Evolutionary conservation across 2,113 vertebrate genomes (phyloP).

Genomic region (Microtus montanus): DNA sequence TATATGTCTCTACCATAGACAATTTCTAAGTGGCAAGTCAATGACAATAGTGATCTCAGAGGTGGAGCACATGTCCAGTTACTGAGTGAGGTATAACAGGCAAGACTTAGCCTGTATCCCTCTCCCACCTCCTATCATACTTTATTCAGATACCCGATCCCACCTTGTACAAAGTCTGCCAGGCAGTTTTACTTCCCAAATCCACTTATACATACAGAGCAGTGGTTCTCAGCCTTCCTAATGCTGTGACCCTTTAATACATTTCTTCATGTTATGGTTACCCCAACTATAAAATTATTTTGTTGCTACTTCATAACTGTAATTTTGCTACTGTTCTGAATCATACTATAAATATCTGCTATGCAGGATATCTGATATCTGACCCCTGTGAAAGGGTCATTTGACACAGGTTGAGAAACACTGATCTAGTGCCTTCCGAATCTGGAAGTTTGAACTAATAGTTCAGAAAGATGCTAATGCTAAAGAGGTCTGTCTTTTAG

Average conservation of each 20-base stretch:
- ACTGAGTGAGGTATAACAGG: background rate
- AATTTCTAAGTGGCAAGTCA: constrained; percentile 39
- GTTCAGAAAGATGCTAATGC: constrained; percentile 52
- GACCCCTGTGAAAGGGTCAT: background rate
- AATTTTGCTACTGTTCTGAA: background rate
- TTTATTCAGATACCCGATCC: background rate
- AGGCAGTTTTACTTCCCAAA: constrained; percentile 8
- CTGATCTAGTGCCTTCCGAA: background rate
- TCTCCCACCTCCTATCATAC: background rate
- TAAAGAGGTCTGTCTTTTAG: constrained; percentile 29
- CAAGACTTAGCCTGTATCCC: background rate
- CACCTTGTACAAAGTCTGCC: background rate
- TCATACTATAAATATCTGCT: background rate
- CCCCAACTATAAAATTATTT: background rate
- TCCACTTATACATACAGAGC: background rate
- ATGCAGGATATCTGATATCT: background rate
- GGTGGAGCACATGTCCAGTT: background rate
- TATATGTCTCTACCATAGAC: background rate
- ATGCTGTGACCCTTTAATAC: background rate
- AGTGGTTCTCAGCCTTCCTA: background rate
- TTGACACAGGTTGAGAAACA: background rate
- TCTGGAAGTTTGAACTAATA: constrained; percentile 34
- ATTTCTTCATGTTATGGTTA: background rate
- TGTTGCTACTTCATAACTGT: background rate
- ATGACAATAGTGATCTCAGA: background rate